Evolutionary conservation across 2,888 invertebrate species (phyloP).

Genomic region (Nomada goodeniana): DNA sequence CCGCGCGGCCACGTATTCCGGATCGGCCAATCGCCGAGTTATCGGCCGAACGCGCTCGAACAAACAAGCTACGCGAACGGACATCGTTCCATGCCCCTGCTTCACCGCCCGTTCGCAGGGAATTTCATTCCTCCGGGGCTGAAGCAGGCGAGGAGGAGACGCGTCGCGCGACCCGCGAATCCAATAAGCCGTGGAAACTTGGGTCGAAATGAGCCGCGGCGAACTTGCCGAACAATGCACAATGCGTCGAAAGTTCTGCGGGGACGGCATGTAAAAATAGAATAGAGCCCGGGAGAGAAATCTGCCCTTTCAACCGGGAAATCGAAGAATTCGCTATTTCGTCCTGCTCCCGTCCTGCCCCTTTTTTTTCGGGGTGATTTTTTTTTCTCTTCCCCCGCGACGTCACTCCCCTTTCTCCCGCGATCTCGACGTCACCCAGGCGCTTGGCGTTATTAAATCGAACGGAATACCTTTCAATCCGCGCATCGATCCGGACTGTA

Average conservation of each 20-base stretch:
- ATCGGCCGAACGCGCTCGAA: constrained; percentile 6
- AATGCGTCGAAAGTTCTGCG: constrained; percentile 42
- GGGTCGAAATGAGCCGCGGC: constrained; percentile 33
- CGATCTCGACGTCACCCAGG: not conserved
- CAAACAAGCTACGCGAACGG: not conserved
- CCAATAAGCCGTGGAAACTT: constrained; percentile 42
- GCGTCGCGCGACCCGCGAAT: constrained; percentile 34
- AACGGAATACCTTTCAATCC: constrained; percentile 12
- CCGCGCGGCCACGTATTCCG: not conserved
- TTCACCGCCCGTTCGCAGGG: not conserved
- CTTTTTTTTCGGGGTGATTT: not conserved
- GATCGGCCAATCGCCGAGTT: constrained; percentile 40
- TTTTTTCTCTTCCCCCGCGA: not conserved
- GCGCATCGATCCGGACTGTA: not conserved
- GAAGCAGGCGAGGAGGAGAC: constrained; percentile 9
- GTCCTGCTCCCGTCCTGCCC: not conserved
- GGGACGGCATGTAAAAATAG: constrained; percentile 28
- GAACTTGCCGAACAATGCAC: constrained; percentile 47
- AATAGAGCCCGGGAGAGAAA: constrained; percentile 25
- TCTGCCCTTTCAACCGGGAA: constrained; percentile 23
- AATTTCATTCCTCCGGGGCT: constrained; percentile 27
- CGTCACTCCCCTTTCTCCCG: not conserved
- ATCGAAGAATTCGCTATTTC: constrained; percentile 35
- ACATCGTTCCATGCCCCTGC: not conserved
- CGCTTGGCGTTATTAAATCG: constrained; percentile 43